Conservation (phyloP, 2,113 vertebrate species). For the Oryzias woworae region DNA sequence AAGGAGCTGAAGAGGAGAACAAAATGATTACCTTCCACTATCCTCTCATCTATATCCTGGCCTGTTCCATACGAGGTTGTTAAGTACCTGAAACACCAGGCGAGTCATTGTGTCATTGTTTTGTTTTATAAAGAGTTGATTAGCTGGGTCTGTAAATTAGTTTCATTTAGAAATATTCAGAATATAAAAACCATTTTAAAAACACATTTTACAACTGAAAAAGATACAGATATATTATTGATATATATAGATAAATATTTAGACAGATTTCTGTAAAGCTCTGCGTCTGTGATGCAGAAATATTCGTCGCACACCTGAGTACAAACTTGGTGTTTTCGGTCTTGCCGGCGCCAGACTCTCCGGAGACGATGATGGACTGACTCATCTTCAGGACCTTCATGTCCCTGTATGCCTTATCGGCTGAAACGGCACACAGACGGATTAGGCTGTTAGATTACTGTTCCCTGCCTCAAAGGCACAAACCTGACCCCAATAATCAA, state of each 20-base stretch:
- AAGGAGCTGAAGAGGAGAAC: neutral
- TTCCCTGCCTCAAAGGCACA: neutral
- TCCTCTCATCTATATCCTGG: constrained; percentile 97
- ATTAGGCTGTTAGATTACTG: constrained; percentile 2
- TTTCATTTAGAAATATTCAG: too few species aligned
- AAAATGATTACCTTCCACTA: constrained; percentile 88
- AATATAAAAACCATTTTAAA: too few species aligned
- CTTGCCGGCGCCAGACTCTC: constrained; percentile 97
- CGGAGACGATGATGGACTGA: constrained; percentile 97
- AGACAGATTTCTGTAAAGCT: neutral
- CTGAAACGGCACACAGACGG: constrained; percentile 62
- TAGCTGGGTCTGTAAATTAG: too few species aligned
- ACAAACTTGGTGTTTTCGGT: constrained; percentile 99
- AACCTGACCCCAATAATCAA: constrained; percentile 3
- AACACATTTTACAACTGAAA: too few species aligned
- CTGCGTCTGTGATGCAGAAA: too few species aligned
- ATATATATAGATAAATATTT: too few species aligned
- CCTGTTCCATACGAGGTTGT: constrained; percentile 93
- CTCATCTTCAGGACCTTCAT: constrained; percentile 98
- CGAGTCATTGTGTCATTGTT: too few species aligned
- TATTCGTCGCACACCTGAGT: constrained; percentile 78
- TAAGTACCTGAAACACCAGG: constrained; percentile 81
- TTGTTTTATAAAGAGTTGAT: too few species aligned
- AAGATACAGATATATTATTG: too few species aligned
- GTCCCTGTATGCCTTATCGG: constrained; percentile 96